Base-by-base conservation (phyloP, 2,797 vertebrate species). In the Nasua narica region DNA sequence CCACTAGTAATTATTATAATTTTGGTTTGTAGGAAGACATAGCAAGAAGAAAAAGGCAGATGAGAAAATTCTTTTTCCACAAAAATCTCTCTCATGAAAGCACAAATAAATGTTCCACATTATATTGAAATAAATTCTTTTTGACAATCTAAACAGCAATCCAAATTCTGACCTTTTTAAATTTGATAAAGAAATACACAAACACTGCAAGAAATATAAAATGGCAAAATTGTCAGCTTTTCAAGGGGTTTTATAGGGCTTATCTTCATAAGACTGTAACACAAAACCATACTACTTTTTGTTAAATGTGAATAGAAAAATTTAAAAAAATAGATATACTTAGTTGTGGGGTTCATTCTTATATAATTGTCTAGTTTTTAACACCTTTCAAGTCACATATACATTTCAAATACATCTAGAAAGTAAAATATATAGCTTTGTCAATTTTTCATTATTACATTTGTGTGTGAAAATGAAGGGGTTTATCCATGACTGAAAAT, bases 21-120 rank as follows among this genome's bases (percentile, higher is more conserved):
- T 96, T 96, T 69, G 87, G 11, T 89, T 79, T 95, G 21, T 88
- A 40, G 58, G n/a, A 95, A 40, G 23, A 89, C 23, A 76, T 62
- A 58, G 46, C 25, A 94, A 29, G 8, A 88, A 8, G 79, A 46
- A 95, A 94, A 77, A 81, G 27, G 13, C 67, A 93, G 54, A 91
- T 37, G 15, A 81, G 21, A 67, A 37, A 18, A 69, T 67, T 58
- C 2, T 78, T 90, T 88, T 87, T 67, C 27, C 19, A 48, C 52
- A 37, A 56, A 46, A 48, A 87, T 86, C 32, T 77, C 58, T 91
- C 18, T 74, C 88, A 62, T 5, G 12, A 96, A 89, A 90, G 43
- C 50, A 65, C 48, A 93, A 32, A 69, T 90, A 52, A 54, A 69
- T 65, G 16, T 74, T 74, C 40, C 65, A 40, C 7, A 1, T 72